Conservation (phyloP, 2,797 vertebrate genomes). For the Luscinia luscinia region DNA sequence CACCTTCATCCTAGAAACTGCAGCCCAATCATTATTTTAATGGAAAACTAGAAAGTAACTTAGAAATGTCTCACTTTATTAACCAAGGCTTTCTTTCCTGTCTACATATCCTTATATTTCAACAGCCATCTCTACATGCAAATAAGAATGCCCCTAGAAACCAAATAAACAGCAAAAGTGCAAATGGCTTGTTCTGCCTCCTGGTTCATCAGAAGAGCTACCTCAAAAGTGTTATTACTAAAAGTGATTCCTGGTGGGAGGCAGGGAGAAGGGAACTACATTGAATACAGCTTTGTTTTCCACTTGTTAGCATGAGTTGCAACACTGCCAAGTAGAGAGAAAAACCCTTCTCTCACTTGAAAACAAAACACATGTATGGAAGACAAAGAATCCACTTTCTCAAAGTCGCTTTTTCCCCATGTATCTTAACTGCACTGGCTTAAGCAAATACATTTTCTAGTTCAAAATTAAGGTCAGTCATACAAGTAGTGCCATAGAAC, state of each 20-base stretch:
- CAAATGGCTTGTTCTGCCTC: neutral
- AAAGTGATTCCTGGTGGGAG: neutral
- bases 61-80: neutral
- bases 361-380: neutral
- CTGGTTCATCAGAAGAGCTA: neutral
- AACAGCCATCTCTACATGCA: neutral
- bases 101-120: neutral
- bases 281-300: neutral
- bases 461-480: neutral
- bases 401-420: neutral
- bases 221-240: neutral
- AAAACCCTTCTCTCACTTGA: neutral
- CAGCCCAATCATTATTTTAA: neutral
- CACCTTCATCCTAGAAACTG: neutral
- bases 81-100: neutral
- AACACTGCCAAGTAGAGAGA: neutral
- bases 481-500: neutral
- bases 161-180: neutral
- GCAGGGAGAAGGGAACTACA: neutral
- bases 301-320: neutral
- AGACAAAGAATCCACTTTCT: neutral
- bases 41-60: neutral
- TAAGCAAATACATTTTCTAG: neutral
- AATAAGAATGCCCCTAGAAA: neutral
- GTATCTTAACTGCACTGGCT: neutral